Evolutionary conservation across 1,140 invertebrate species (phyloP), one percentile per base, ranked within the genome.

Genomic region (Drosophila gunungcola): DNA sequence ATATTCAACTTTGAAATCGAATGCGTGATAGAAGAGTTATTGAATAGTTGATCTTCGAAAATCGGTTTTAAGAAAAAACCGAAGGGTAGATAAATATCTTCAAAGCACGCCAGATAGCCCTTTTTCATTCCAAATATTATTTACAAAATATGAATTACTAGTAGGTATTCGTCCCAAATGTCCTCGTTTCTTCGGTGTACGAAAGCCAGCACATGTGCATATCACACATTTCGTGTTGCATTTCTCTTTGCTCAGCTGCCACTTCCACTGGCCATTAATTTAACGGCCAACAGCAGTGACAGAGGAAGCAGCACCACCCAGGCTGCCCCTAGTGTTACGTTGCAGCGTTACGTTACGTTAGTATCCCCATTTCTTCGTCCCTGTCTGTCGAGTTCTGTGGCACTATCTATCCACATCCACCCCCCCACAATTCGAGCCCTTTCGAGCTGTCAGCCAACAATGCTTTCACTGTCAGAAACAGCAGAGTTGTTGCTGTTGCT

Each of bases 401-500:
- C 62, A 70, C 43, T 72, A 73, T 69, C 46, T 69, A 51, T 54
- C 43, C 12, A n/a, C 38, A 25, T 34, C 11, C 56, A 27, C 32
- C 16, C 32, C 16, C 16, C 16, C 16, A 21, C 16, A 21, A 21
- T 32, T 39, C 51, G 25, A 54, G 55, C 79, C 60, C 55, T 78
- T 70, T 63, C 42, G 55, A 58, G 77, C 80, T 84, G 85, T 89
- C 84, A 89, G 57, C 72, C 84, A 89, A 89, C 84, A 89, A 89
- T 89, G 84, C 84, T 88, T 89, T 89, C 84, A 80, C 84, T 89
- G 84, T 89, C 84, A 89, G 68, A 89, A 70, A 80, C 84, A 89
- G 84, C 73, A 73, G 69, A 70, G 61, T 67, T 81, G 67, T 49
- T 67, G 45, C 11, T 78, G 55, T 38, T 70, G 81, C 73, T 75